These are phyloP conservation scores for Cephalopterus ornatus DNA, from an alignment of 2,113 vertebrate species.

Conservation along the genomic window DNA sequence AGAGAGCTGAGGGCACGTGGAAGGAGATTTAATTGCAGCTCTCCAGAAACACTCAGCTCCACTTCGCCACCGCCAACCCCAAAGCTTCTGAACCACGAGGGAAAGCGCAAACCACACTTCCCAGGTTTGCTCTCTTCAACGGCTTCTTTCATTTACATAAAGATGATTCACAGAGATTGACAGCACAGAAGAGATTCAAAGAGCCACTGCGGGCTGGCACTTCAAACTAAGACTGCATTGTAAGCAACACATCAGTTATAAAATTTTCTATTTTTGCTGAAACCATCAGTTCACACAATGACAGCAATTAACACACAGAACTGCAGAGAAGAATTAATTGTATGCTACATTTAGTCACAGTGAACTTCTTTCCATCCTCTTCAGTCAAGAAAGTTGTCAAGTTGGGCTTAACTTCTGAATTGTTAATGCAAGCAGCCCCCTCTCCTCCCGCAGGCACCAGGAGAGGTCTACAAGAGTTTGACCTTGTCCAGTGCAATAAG, in stretches of 20 bases:
- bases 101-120: neutral
- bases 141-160: neutral
- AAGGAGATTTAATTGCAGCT: neutral
- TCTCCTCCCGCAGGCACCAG: neutral
- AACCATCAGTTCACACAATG: slow-evolving; percentile 56
- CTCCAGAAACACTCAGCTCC: neutral
- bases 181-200: slow-evolving; percentile 10
- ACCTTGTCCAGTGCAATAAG: neutral
- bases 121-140: neutral
- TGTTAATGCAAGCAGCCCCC: neutral
- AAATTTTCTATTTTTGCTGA: slow-evolving; percentile 53
- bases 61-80: neutral
- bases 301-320: slow-evolving; percentile 61
- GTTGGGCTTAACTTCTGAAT: neutral
- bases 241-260: slow-evolving; percentile 41
- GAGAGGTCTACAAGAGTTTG: neutral
- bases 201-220: slow-evolving; percentile 40
- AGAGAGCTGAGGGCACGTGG: neutral
- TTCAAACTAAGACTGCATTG: neutral
- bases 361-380: neutral
- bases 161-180: slow-evolving; percentile 38
- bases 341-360: slow-evolving; percentile 35
- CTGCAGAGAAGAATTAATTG: slow-evolving; percentile 47
- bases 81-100: neutral
- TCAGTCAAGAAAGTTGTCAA: slow-evolving; percentile 13